Base-by-base conservation (phyloP, 2,797 vertebrate species). In the Mallotus villosus region DNA sequence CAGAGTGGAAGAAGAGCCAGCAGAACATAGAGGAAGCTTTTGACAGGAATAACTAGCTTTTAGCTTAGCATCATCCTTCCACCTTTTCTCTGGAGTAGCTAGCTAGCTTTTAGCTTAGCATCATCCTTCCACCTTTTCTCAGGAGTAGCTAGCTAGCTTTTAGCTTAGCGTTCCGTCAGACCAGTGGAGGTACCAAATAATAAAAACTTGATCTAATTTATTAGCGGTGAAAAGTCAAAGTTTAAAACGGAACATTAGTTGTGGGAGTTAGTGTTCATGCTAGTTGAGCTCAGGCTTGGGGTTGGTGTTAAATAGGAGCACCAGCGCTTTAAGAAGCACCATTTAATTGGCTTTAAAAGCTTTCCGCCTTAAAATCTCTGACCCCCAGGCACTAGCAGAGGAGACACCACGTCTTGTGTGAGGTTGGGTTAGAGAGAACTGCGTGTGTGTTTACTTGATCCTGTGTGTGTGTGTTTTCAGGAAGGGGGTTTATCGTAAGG, bases 281-380 rank as follows among this genome's bases (percentile, higher is more conserved):
- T 77, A 85, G 85, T 83, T 73, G 79, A 85, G 85, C 86, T 86
- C 80, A 81, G 81, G 74, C 67, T 73, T 32, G 24, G 59, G 67
- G 88, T 89, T 76, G 80, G 90, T 89, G 91, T 92, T 92, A 91
- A 92, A 92, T 89, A 83, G 87, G 83, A 91, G 92, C 81, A 85
- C 86, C 82, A 75, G 84, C 80, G 82, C 87, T 91, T 86, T 92
- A 91, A 93, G 90, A 92, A 92, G 91, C 90, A 91, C 91, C 91
- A 90, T 92, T 94, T 93, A 93, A 93, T 93, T 93, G 92, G 92
- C 88, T 92, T 93, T 93, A 94, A 93, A 92, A 92, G 92, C 91
- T 92, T 92, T 93, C 91, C 86, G 84, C 90, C 91, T 88, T 91
- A 87, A 93, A 92, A 93, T 93, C 92, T 93, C 85, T 88, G 91